Conservation (phyloP, 1,140 invertebrate genomes). For the Oryctes rhinoceros region DNA sequence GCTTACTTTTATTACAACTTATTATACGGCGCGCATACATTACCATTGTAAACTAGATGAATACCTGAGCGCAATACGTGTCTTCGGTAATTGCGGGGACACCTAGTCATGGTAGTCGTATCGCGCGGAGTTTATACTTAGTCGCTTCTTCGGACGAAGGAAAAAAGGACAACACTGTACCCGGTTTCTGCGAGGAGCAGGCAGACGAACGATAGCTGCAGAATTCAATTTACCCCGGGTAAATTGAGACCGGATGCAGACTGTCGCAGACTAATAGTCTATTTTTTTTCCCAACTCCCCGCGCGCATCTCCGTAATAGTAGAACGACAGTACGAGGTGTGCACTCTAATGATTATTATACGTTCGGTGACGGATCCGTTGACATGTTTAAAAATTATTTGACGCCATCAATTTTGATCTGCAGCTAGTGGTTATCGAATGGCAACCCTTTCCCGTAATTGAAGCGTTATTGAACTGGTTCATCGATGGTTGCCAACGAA, state of each 20-base stretch:
- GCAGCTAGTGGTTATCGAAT: too few relatives aligned
- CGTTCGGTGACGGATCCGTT: too few relatives aligned
- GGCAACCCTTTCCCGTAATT: too few relatives aligned
- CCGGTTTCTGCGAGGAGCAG: background rate
- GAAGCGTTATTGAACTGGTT: too few relatives aligned
- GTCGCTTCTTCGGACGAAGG: background rate
- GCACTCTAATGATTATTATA: background rate
- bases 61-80: slow-evolving; percentile 23
- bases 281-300: background rate
- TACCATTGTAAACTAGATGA: slow-evolving; percentile 39
- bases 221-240: slow-evolving; percentile 19
- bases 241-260: slow-evolving; percentile 35
- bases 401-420: too few relatives aligned
- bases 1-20: slow-evolving; percentile 40
- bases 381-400: too few relatives aligned
- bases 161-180: background rate
- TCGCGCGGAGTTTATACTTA: background rate
- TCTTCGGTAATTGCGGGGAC: slow-evolving; percentile 31
- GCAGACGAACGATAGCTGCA: background rate
- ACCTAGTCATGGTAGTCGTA: slow-evolving; percentile 16
- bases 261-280: slow-evolving; percentile 25
- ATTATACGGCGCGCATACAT: slow-evolving; percentile 39
- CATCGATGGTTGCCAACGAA: too few relatives aligned
- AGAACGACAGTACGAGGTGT: background rate
- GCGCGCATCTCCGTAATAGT: background rate